Percentiles rank a stretch among this genome's conserved stretches.
These are phyloP conservation scores for Prenolepis imparis DNA, from an alignment of 2,888 invertebrate genomes.

Conservation along the genomic window DNA sequence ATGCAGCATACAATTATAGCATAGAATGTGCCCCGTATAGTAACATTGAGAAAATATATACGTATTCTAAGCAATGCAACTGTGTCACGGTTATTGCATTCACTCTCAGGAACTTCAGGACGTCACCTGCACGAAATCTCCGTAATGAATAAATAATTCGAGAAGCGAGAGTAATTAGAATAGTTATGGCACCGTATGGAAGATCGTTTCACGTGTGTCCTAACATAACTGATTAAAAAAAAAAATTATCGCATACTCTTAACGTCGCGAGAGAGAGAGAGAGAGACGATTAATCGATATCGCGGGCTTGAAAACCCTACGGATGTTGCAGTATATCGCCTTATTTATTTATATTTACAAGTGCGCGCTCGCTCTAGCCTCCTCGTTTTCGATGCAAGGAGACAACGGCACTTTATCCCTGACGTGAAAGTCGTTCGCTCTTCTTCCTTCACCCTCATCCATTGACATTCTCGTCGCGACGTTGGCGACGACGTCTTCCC, in stretches of 20 bases:
- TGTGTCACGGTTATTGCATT: conserved; percentile 45
- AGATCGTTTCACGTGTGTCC: not conserved
- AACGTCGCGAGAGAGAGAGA: no score
- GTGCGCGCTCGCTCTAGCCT: not conserved
- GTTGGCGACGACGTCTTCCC: conserved; percentile 39
- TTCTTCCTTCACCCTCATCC: conserved; percentile 9
- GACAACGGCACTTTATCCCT: conserved; percentile 52
- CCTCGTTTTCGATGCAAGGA: conserved; percentile 35
- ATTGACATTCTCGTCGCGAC: conserved; percentile 71
- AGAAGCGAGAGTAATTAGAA: not conserved
- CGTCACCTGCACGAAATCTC: conserved; percentile 16
- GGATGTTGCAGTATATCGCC: conserved; percentile 17
- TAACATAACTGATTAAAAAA: not conserved
- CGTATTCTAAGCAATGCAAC: conserved; percentile 40
- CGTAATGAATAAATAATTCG: conserved; percentile 16
- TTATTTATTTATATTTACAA: conserved; percentile 51
- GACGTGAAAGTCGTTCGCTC: conserved; percentile 44
- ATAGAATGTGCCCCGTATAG: not conserved
- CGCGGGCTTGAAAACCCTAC: not conserved
- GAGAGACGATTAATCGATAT: conserved; percentile 14
- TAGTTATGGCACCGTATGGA: not conserved
- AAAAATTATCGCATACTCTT: not conserved
- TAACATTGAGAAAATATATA: conserved; percentile 15
- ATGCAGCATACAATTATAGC: conserved; percentile 10
- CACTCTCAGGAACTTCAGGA: conserved; percentile 30